Conservation (phyloP, 2,113 vertebrate genomes). For the Ammodytes dubius region DNA sequence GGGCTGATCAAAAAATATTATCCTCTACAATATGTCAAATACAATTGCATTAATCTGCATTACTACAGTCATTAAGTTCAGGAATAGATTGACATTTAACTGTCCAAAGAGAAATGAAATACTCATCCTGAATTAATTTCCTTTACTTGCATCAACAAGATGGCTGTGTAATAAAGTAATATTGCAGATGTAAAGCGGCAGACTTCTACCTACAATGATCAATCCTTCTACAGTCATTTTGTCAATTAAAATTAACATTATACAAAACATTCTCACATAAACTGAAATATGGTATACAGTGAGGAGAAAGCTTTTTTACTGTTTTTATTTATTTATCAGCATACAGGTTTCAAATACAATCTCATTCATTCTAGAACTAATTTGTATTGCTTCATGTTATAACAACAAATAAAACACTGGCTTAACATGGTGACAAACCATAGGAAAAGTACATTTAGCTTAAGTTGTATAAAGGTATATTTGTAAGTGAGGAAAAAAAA, state of each 20-base stretch:
- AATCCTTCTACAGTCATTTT: not conserved
- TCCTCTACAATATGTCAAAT: not conserved
- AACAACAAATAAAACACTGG: not conserved
- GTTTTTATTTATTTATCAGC: not conserved
- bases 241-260: not conserved
- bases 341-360: not conserved
- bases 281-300: not conserved
- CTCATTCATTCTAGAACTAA: not conserved
- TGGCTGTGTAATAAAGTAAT: not conserved
- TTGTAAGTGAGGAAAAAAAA: not conserved
- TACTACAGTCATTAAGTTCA: not conserved
- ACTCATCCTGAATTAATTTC: not conserved
- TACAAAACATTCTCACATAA: not conserved
- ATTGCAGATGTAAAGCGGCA: no score
- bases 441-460: not conserved
- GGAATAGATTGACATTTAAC: not conserved
- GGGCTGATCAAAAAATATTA: not conserved
- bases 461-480: not conserved
- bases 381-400: not conserved
- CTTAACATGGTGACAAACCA: not conserved
- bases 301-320: not conserved
- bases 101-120: not conserved
- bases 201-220: not conserved
- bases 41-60: not conserved
- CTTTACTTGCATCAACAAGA: not conserved